Evolutionary conservation across 2,797 vertebrate species (phyloP).

Genomic region (Linurgus olivaceus): DNA sequence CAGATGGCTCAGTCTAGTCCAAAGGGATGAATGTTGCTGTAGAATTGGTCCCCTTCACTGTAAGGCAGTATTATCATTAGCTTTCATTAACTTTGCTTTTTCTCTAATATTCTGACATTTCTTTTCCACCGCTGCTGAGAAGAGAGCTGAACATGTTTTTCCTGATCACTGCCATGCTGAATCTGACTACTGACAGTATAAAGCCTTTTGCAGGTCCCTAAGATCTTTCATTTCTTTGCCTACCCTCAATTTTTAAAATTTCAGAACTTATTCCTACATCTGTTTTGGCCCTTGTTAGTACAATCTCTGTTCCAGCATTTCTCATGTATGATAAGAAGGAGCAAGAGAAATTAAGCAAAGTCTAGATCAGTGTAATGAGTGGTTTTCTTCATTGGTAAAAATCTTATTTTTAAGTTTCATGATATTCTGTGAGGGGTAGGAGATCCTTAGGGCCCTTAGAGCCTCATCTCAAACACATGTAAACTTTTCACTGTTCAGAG

Average conservation of each 20-base stretch:
- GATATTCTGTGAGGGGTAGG: background rate
- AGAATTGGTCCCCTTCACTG: background rate
- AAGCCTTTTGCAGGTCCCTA: background rate
- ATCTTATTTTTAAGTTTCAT: background rate
- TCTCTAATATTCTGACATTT: background rate
- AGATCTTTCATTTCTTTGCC: background rate
- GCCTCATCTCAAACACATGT: background rate
- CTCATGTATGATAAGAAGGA: background rate
- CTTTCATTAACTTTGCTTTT: background rate
- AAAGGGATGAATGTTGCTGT: background rate
- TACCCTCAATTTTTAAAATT: background rate
- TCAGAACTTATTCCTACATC: background rate
- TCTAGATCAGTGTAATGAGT: background rate
- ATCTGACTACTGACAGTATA: background rate
- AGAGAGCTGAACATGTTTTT: background rate
- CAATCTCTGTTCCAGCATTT: background rate
- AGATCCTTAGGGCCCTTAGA: background rate
- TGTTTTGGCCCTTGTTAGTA: background rate
- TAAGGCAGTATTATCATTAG: background rate
- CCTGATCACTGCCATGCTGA: background rate
- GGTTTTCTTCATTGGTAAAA: background rate
- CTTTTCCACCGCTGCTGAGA: background rate
- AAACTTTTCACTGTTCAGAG: background rate
- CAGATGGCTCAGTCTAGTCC: background rate
- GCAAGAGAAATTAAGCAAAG: background rate